A percentile compares a stretch with the other conserved stretches of the same genome.
These are phyloP conservation scores for Phrynosoma blainvillii DNA, from an alignment of 2,113 vertebrate species.

Conservation along the genomic window DNA sequence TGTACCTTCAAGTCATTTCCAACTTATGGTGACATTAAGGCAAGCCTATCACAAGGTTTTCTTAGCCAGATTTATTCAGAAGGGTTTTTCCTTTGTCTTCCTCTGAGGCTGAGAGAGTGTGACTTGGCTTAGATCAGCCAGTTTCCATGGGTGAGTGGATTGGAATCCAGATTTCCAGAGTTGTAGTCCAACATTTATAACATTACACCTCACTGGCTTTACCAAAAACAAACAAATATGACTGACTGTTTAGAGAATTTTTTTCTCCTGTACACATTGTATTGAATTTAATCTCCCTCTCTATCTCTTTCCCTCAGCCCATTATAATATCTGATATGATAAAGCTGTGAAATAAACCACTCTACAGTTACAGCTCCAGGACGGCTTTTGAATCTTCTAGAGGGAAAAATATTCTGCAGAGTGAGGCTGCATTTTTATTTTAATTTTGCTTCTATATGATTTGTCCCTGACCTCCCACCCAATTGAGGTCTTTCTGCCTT, in stretches of 20 bases:
- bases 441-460: not conserved
- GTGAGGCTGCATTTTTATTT: not conserved
- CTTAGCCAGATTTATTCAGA: no score
- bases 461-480: not conserved
- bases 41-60: no score
- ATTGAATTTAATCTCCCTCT: not conserved
- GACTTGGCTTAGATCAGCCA: no score
- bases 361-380: not conserved
- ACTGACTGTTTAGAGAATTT: not conserved
- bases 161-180: no score
- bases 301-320: not conserved
- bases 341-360: not conserved
- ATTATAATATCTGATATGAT: not conserved
- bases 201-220: no score
- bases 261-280: not conserved
- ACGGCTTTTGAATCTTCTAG: not conserved
- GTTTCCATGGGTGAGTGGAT: no score
- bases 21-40: no score
- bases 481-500: not conserved
- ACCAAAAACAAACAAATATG: no score
- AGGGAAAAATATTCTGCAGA: not conserved
- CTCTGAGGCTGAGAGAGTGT: no score
- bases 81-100: no score
- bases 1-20: no score
- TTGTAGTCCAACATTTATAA: no score